These are phyloP conservation scores for Malthinus seriepunctatus DNA, from an alignment of 2,888 invertebrate species.

Conservation along the genomic window DNA sequence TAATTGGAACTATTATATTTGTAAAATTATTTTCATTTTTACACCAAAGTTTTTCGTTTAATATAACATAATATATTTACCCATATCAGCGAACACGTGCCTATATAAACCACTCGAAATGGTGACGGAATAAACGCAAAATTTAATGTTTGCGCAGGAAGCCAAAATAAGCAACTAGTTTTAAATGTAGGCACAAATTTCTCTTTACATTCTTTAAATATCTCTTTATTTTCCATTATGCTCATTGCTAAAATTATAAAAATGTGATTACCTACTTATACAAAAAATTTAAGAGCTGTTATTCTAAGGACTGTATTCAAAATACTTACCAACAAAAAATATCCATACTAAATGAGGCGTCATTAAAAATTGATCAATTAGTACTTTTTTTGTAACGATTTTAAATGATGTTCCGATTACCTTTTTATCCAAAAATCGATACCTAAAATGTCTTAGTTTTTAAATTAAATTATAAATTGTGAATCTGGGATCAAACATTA, in stretches of 20 bases:
- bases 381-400: constrained; percentile 69
- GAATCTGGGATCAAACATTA: not conserved
- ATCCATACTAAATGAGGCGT: constrained; percentile 71
- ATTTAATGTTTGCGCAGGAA: constrained; percentile 80
- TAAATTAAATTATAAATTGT: too few relatives aligned
- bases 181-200: constrained; percentile 74
- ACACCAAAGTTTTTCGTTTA: constrained; percentile 60
- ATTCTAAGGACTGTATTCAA: constrained; percentile 1
- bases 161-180: constrained; percentile 82
- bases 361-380: constrained; percentile 76
- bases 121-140: constrained; percentile 73
- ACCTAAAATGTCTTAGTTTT: constrained; percentile 74
- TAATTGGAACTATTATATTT: not conserved
- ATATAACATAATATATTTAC: constrained; percentile 83
- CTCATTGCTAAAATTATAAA: constrained; percentile 66
- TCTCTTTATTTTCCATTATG: constrained; percentile 70
- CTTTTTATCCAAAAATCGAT: constrained; percentile 74
- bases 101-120: constrained; percentile 78
- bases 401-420: constrained; percentile 67
- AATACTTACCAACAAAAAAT: constrained; percentile 71
- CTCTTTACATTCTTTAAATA: constrained; percentile 69
- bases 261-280: not conserved
- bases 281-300: not conserved
- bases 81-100: constrained; percentile 79
- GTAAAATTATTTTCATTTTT: not conserved